Evolutionary conservation across 2,797 vertebrate genomes (phyloP), one percentile per base, ranked within the genome.

Genomic region (Sebastes goodei): DNA sequence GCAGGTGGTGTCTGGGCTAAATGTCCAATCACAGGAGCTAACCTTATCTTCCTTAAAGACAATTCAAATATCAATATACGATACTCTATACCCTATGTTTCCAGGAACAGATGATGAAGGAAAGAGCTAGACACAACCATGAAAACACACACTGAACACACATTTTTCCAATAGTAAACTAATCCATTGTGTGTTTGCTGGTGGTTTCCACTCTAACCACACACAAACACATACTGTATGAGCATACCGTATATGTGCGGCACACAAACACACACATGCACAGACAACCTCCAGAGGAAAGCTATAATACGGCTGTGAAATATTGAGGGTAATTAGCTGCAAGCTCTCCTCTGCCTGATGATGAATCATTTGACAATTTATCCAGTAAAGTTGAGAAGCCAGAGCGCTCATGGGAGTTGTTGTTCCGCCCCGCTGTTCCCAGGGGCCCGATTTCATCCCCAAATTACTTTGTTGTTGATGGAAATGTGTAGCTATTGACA

Each of bases 291-390:
- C 60, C 60, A 42, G 65, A 70, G 38, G 33, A 4, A 3, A 64
- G 38, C 61, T 21, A 2, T 71, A 42, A 76, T 35, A n/a, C n/a
- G n/a, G 56, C 65, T 71, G 33, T 57, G 60, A 83, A 73, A 69
- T 71, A 81, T 75, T 81, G 62, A 73, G 55, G 42, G 57, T 76
- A 81, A 86, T 88, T 76, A 86, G 60, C 81, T 71, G 49, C 35
- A 56, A 56, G 17, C 64, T 79, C 30, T 71, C 38, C 59, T 82
- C 60, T 32, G 23, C 14, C 60, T 78, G 70, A 77, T 77, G 65
- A 85, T 85, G 81, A 88, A 82, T 87, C 67, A 86, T 82, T 67
- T 83, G 84, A 83, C 60, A 83, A 52, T 85, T 85, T 85, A 84
- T 77, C 55, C 55, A 53, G 35, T 84, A 56, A 15, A 71, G 59